phyloP scores from a whole-genome alignment of 2,113 vertebrate species.

The Mesitornis unicolor region DNA sequence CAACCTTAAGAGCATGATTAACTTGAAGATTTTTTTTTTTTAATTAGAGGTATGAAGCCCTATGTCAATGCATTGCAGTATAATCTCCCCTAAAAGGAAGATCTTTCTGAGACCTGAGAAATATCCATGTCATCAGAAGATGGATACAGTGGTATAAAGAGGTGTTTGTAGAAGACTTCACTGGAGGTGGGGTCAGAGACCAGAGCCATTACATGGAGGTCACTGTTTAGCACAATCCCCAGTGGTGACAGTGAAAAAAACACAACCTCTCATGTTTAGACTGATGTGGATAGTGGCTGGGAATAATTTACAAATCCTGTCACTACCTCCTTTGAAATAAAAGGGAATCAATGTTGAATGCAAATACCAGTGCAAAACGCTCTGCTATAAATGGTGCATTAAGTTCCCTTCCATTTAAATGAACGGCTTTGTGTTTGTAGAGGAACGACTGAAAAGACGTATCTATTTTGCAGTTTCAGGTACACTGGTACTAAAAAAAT shows the following conservation, averaged over 20 bases:
- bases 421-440: conserved; percentile 10
- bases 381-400: conserved; percentile 6
- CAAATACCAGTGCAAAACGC: conserved; percentile 24
- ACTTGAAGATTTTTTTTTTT: not conserved
- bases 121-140: not conserved
- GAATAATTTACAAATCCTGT: conserved; percentile 40
- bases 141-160: not conserved
- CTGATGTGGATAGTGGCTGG: not conserved
- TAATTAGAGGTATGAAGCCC: not conserved
- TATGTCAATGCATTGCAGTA: not conserved
- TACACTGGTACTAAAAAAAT: conserved; percentile 21
- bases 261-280: not conserved
- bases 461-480: conserved; percentile 13
- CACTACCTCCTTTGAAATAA: conserved; percentile 18
- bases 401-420: conserved; percentile 34
- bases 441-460: conserved; percentile 12
- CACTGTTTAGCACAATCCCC: conserved; percentile 26
- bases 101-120: not conserved
- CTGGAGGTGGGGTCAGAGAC: conserved; percentile 48
- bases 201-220: conserved; percentile 34
- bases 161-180: conserved; percentile 10
- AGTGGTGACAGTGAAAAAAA: not conserved
- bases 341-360: not conserved
- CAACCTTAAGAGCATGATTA: not conserved
- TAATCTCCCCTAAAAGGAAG: not conserved